A percentile compares a stretch with the other conserved stretches of the same genome.
Evolutionary conservation across 2,797 vertebrate species (phyloP).

Genomic region (Carapus acus): DNA sequence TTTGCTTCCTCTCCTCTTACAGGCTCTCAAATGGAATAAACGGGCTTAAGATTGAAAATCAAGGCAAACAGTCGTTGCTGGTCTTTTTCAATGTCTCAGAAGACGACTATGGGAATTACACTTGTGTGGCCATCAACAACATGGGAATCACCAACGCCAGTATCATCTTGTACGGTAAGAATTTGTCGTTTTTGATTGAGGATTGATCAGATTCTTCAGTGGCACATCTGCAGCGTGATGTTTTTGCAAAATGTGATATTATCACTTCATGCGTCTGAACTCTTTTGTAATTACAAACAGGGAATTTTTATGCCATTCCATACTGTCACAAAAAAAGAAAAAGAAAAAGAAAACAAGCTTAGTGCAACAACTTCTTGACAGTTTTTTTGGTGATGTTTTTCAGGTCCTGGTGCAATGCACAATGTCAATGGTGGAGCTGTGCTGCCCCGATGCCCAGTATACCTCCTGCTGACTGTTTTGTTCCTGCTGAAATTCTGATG

Average conservation of each 20-base stretch:
- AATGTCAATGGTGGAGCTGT: conserved; percentile 80
- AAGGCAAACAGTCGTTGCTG: conserved; percentile 89
- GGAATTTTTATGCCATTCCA: no score
- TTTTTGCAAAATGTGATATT: no score
- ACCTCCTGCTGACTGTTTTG: conserved; percentile 78
- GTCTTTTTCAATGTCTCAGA: conserved; percentile 97
- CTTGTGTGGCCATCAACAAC: conserved; percentile 90
- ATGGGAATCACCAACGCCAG: conserved; percentile 95
- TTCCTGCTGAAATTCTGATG: conserved; percentile 87
- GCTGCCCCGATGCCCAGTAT: conserved; percentile 62
- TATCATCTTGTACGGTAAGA: conserved; percentile 92
- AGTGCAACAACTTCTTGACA: not conserved
- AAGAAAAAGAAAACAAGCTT: no score
- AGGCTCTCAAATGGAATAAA: conserved; percentile 89
- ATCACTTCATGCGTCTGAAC: no score
- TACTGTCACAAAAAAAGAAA: no score
- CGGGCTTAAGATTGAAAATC: conserved; percentile 92
- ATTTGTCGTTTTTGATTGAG: not conserved
- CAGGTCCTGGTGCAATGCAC: conserved; percentile 90
- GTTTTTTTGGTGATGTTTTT: not conserved
- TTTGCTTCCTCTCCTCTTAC: conserved; percentile 24
- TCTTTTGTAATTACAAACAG: no score
- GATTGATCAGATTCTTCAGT: no score
- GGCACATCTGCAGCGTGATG: no score
- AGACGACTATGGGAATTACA: conserved; percentile 97